Evolutionary conservation across 2,797 vertebrate species (phyloP).

Genomic region (Ctenopoma kingsleyae): DNA sequence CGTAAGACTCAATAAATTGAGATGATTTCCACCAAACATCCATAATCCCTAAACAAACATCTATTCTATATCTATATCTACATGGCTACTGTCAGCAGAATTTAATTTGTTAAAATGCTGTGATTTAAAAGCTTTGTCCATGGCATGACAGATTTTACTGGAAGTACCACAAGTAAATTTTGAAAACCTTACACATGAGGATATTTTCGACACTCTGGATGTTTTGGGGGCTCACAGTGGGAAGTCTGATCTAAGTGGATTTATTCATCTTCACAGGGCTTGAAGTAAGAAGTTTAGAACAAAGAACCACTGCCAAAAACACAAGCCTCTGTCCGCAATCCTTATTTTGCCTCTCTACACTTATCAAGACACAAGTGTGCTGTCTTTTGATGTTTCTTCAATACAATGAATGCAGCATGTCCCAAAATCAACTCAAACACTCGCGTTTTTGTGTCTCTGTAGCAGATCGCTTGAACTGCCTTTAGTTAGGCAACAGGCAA

Average conservation of each 20-base stretch:
- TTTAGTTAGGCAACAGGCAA: constrained; percentile 15
- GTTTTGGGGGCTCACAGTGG: constrained; percentile 45
- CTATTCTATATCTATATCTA: not conserved
- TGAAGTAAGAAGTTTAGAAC: constrained; percentile 43
- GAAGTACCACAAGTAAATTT: constrained; percentile 15
- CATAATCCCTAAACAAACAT: constrained; percentile 3
- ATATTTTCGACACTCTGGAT: constrained; percentile 45
- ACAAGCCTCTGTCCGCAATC: constrained; percentile 43
- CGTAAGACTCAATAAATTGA: not conserved
- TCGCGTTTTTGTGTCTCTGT: constrained; percentile 11
- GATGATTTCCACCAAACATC: constrained; percentile 8
- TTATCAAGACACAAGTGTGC: constrained; percentile 51
- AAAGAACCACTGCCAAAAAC: constrained; percentile 47
- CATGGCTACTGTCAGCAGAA: not conserved
- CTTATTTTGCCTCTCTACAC: constrained; percentile 60
- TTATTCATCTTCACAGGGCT: constrained; percentile 62
- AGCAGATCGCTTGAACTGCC: constrained; percentile 17
- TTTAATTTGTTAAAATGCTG: not conserved
- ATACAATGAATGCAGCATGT: constrained; percentile 41
- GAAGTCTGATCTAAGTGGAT: constrained; percentile 42
- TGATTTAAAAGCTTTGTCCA: not conserved
- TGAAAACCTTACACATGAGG: constrained; percentile 20
- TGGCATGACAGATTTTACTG: constrained; percentile 16
- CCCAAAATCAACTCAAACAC: constrained; percentile 41
- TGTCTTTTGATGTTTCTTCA: constrained; percentile 61